These are phyloP conservation scores for Oryzias celebensis DNA, from an alignment of 2,113 vertebrate genomes.

Conservation along the genomic window DNA sequence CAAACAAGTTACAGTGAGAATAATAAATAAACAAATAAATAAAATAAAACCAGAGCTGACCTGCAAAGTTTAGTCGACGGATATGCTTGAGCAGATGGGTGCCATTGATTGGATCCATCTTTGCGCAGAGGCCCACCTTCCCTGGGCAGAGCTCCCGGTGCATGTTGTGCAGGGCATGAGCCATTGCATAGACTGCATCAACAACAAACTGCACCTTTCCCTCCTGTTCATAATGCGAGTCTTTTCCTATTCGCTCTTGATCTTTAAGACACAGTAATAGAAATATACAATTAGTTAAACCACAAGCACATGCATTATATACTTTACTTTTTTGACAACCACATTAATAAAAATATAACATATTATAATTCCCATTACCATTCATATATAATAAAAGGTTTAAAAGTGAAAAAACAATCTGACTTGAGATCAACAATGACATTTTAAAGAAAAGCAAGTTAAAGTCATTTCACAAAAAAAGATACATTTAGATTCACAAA, in stretches of 20 bases:
- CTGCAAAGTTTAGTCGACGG: conserved; percentile 92
- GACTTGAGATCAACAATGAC: not conserved
- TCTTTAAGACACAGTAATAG: conserved; percentile 74
- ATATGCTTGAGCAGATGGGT: conserved; percentile 94
- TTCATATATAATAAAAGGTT: not conserved
- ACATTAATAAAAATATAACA: not conserved
- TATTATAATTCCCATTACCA: not conserved
- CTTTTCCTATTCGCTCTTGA: conserved; percentile 92
- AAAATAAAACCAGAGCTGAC: conserved; percentile 67
- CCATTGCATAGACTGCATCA: conserved; percentile 94
- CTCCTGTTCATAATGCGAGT: conserved; percentile 93
- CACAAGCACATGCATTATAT: not conserved
- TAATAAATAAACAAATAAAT: no score
- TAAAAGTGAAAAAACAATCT: not conserved
- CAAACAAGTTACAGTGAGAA: no score
- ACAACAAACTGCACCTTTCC: conserved; percentile 98
- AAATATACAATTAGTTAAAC: conserved; percentile 10
- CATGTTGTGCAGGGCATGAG: conserved; percentile 94
- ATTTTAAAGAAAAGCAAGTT: no score
- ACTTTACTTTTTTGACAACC: not conserved
- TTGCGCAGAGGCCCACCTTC: conserved; percentile 88
- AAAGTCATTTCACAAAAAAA: no score
- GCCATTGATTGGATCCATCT: conserved; percentile 93
- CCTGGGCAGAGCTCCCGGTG: conserved; percentile 90
- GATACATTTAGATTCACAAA: no score